Evolutionary conservation across 1,140 invertebrate species (phyloP).

Genomic region (Eubasilissa regina): DNA sequence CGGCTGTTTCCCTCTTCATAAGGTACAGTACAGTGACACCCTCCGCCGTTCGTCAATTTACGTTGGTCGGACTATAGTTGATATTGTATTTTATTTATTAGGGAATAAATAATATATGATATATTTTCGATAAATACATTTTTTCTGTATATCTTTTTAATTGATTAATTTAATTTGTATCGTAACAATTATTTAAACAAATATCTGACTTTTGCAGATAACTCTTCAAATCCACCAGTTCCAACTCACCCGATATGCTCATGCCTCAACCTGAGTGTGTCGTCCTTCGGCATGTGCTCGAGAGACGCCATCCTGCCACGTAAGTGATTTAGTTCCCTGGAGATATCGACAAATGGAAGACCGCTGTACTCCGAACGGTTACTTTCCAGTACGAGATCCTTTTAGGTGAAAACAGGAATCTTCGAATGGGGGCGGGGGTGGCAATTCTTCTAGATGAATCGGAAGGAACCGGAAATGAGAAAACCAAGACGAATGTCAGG

Average conservation of each 20-base stretch:
- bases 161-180: no score
- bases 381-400: neutral
- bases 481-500: neutral
- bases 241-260: constrained; percentile 84
- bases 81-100: no score
- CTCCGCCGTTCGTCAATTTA: no score
- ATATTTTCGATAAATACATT: no score
- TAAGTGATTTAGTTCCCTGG: neutral
- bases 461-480: neutral
- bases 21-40: no score
- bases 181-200: no score
- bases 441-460: neutral
- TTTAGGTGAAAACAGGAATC: neutral
- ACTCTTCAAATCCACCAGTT: neutral
- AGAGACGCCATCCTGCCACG: constrained; percentile 65
- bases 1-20: no score
- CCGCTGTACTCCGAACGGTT: neutral
- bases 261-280: constrained; percentile 84
- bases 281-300: constrained; percentile 82
- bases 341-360: constrained; percentile 17
- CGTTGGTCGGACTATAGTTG: no score
- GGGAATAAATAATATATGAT: no score
- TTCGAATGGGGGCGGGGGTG: neutral
- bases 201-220: no score
- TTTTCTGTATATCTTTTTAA: no score